These are phyloP conservation scores for Bombyx huttoni DNA, from an alignment of 2,888 invertebrate genomes.

Conservation along the genomic window DNA sequence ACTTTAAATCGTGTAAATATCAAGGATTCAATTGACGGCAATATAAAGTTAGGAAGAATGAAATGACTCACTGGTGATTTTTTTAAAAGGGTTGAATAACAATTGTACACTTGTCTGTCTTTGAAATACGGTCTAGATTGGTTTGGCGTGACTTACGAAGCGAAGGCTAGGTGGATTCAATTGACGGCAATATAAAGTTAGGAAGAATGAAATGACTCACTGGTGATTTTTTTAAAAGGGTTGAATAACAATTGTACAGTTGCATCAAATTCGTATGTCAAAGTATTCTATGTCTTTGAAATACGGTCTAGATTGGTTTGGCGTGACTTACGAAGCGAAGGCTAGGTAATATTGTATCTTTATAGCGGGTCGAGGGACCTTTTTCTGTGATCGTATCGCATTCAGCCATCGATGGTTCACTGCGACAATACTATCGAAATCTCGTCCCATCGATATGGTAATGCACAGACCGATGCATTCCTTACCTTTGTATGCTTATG, in stretches of 20 bases:
- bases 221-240: constrained; percentile 51
- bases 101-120: too few relatives aligned
- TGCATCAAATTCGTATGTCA: constrained; percentile 6
- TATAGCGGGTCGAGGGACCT: constrained; percentile 45
- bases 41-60: constrained; percentile 36
- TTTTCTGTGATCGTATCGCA: constrained; percentile 57
- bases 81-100: too few relatives aligned
- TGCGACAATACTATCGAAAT: constrained; percentile 53
- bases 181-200: constrained; percentile 34
- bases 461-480: constrained; percentile 46
- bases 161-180: constrained; percentile 20
- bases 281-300: constrained; percentile 10
- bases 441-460: constrained; percentile 53
- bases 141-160: constrained; percentile 7
- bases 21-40: constrained; percentile 26
- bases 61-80: constrained; percentile 59
- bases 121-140: constrained; percentile 21
- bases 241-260: constrained; percentile 19
- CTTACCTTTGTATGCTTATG: constrained; percentile 60
- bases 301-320: constrained; percentile 23
- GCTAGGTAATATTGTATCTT: constrained; percentile 20
- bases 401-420: constrained; percentile 46
- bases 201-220: constrained; percentile 50
- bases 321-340: constrained; percentile 7
- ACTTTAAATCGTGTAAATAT: background rate